These are phyloP conservation scores for Batillaria attramentaria DNA, from an alignment of 1,140 invertebrate species.

Conservation along the genomic window DNA sequence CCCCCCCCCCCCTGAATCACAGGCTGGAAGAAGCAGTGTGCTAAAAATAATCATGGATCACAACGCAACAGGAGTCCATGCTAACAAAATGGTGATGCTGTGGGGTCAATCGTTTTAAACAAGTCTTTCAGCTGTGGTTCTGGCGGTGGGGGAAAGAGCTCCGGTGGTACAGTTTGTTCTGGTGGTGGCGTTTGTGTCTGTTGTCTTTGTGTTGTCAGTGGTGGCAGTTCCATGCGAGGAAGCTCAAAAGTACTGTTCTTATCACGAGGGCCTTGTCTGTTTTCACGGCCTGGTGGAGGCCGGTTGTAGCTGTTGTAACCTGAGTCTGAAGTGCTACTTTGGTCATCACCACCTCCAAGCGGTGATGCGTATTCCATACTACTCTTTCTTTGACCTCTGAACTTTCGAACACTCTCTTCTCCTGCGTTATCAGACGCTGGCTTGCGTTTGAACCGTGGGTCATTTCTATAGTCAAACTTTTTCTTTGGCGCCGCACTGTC, in stretches of 20 bases:
- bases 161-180: slow-evolving; percentile 36
- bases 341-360: slow-evolving; percentile 50
- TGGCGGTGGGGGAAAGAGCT: slow-evolving; percentile 34
- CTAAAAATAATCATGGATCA: too few relatives aligned
- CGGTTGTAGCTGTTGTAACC: slow-evolving; percentile 63
- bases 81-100: slow-evolving; percentile 70
- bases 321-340: slow-evolving; percentile 33
- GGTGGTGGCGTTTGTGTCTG: slow-evolving; percentile 34
- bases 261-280: neutral
- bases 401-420: slow-evolving; percentile 40
- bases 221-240: slow-evolving; percentile 31
- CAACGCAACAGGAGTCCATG: too few relatives aligned
- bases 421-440: slow-evolving; percentile 38
- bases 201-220: too few relatives aligned
- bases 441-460: slow-evolving; percentile 66
- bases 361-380: slow-evolving; percentile 68
- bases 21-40: too few relatives aligned
- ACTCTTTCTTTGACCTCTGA: slow-evolving; percentile 53
- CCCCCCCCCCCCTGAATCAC: too few relatives aligned
- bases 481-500: slow-evolving; percentile 39
- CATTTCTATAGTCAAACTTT: slow-evolving; percentile 65
- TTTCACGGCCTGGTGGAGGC: slow-evolving; percentile 31
- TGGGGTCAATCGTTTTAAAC: slow-evolving; percentile 71
- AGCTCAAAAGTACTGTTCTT: slow-evolving; percentile 3
- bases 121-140: slow-evolving; percentile 65